Evolutionary conservation across 2,888 invertebrate genomes (phyloP).

Genomic region (Leptopilina drosophilae): DNA sequence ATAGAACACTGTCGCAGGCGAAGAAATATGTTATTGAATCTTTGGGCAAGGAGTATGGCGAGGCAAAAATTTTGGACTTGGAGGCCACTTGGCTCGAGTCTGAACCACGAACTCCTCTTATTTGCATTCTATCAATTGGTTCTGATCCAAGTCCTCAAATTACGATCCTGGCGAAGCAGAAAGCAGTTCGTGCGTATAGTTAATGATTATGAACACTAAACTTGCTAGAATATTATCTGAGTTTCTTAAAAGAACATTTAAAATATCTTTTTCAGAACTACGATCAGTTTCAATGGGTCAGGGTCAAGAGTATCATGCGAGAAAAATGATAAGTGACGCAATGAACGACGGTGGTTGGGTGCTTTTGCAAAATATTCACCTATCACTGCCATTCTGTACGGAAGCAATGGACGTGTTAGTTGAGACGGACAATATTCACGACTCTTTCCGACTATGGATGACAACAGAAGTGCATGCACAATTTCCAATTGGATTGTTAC

Average conservation of each 20-base stretch:
- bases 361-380: conserved; percentile 95
- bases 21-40: conserved; percentile 94
- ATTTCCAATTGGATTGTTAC: conserved; percentile 90
- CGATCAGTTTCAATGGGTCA: conserved; percentile 98
- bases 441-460: conserved; percentile 93
- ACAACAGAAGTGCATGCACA: conserved; percentile 96
- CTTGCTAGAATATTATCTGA: too few species aligned
- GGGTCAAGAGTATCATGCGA: conserved; percentile 94
- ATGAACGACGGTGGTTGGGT: conserved; percentile 94
- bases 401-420: conserved; percentile 94
- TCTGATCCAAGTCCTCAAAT: conserved; percentile 98
- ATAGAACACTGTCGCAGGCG: conserved; percentile 95
- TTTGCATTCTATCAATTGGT: conserved; percentile 95
- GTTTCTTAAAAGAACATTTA: too few species aligned
- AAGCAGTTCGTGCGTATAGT: conserved; percentile 85
- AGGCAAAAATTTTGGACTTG: conserved; percentile 93
- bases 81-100: conserved; percentile 95
- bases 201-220: too few species aligned
- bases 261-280: conserved; percentile 78
- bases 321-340: conserved; percentile 88
- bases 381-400: conserved; percentile 95
- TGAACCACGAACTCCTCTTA: conserved; percentile 90
- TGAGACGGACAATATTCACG: conserved; percentile 90
- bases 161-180: conserved; percentile 89
- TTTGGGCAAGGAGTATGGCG: conserved; percentile 91